Percentiles rank a stretch among this genome's conserved stretches.
phyloP scores from a whole-genome alignment of 1,140 invertebrate genomes.

The Homalodisca vitripennis region DNA sequence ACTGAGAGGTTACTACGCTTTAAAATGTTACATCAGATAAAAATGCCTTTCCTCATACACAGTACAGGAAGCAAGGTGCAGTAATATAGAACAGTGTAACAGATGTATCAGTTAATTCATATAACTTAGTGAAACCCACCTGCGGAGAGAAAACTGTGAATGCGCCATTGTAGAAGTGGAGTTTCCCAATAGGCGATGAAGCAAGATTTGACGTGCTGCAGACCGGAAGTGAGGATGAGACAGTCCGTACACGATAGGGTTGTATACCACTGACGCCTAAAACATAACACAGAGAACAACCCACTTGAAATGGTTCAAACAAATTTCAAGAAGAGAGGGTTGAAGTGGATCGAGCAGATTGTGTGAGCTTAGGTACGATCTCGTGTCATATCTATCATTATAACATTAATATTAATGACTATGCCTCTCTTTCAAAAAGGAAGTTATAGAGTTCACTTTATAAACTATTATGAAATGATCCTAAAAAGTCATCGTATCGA shows the following conservation, averaged over 20 bases:
- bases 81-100: background rate
- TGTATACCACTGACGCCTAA: conserved; percentile 50
- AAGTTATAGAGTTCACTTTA: too few species aligned
- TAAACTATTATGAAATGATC: too few species aligned
- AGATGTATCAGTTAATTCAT: background rate
- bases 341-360: too few species aligned
- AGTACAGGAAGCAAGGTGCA: background rate
- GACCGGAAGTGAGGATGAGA: conserved; percentile 49
- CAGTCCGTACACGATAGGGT: conserved; percentile 52
- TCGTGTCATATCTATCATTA: too few species aligned
- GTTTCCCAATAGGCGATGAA: background rate
- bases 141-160: conserved; percentile 1
- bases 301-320: too few species aligned
- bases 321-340: too few species aligned
- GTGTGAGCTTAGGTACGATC: too few species aligned
- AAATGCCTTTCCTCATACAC: background rate
- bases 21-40: background rate
- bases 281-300: too few species aligned
- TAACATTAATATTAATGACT: too few species aligned
- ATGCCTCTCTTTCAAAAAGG: too few species aligned
- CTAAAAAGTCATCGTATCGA: too few species aligned
- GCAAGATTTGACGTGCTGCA: conserved; percentile 41
- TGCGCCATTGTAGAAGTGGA: background rate
- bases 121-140: background rate
- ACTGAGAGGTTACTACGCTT: background rate